These are phyloP conservation scores for Antrozous pallidus DNA, from an alignment of 2,797 vertebrate genomes.

Conservation along the genomic window DNA sequence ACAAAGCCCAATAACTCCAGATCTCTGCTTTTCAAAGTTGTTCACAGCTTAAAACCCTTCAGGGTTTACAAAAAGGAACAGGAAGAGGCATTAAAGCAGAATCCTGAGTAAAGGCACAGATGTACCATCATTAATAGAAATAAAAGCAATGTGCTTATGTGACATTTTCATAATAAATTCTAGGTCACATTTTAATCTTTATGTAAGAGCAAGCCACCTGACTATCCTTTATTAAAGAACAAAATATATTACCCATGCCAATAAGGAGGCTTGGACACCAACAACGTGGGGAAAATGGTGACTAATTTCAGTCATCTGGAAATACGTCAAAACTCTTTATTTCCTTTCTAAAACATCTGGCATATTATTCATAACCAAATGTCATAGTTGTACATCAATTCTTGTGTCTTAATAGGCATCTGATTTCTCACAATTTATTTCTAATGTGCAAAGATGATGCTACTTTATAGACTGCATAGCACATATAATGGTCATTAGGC, in stretches of 20 bases:
- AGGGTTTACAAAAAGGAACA: background rate
- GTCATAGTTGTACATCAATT: slow-evolving; percentile 21
- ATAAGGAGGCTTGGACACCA: background rate
- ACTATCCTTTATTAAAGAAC: background rate
- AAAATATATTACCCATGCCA: background rate
- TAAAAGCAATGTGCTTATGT: slow-evolving; percentile 17
- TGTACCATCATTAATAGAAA: background rate
- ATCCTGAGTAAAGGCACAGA: background rate
- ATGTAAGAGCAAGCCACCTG: slow-evolving; percentile 21
- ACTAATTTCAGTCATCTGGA: slow-evolving; percentile 51
- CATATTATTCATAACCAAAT: background rate
- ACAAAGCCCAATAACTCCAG: background rate
- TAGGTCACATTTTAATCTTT: slow-evolving; percentile 27
- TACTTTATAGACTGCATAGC: slow-evolving; percentile 35
- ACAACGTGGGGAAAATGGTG: slow-evolving; percentile 2
- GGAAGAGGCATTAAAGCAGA: background rate
- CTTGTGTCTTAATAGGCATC: slow-evolving; percentile 54
- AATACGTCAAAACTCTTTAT: slow-evolving; percentile 40
- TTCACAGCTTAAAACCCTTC: background rate
- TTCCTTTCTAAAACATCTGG: slow-evolving; percentile 62
- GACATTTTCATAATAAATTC: slow-evolving; percentile 43
- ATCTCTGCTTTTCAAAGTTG: slow-evolving; percentile 8
- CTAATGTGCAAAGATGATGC: slow-evolving; percentile 23
- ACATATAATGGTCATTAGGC: slow-evolving; percentile 10
- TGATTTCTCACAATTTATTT: slow-evolving; percentile 57